Evolutionary conservation across 2,797 vertebrate genomes (phyloP).

Genomic region (Hyperoplus immaculatus): DNA sequence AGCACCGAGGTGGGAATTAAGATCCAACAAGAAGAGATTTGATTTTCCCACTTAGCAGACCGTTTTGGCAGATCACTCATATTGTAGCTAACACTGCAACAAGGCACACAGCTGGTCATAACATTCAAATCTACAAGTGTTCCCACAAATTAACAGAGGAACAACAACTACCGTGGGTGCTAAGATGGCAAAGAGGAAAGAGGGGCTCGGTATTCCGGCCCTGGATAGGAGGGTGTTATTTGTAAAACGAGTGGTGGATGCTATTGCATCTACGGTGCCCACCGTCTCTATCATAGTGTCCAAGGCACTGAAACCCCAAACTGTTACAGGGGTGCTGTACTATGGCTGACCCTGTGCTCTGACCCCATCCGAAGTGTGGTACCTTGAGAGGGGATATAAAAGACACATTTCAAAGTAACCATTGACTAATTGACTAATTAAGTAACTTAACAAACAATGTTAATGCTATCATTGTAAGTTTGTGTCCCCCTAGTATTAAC

Average conservation of each 20-base stretch:
- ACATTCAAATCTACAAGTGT: constrained; percentile 11
- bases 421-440: constrained; percentile 20
- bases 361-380: too few relatives aligned
- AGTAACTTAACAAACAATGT: neutral
- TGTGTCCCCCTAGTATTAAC: constrained; percentile 4
- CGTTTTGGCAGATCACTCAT: constrained; percentile 61
- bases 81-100: constrained; percentile 9
- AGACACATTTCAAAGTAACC: neutral
- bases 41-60: constrained; percentile 55
- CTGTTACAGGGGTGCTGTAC: too few relatives aligned
- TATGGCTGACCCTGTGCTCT: too few relatives aligned
- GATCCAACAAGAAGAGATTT: constrained; percentile 64
- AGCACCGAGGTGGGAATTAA: constrained; percentile 75
- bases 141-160: too few relatives aligned
- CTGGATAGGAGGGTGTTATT: too few relatives aligned
- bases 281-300: neutral
- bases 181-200: too few relatives aligned
- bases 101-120: constrained; percentile 24
- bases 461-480: neutral
- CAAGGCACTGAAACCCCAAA: too few relatives aligned
- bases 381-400: too few relatives aligned
- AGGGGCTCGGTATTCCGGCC: too few relatives aligned
- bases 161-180: too few relatives aligned
- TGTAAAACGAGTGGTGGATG: too few relatives aligned
- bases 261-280: neutral